phyloP scores from a whole-genome alignment of 2,888 invertebrate species.

The Agrotis puta region DNA sequence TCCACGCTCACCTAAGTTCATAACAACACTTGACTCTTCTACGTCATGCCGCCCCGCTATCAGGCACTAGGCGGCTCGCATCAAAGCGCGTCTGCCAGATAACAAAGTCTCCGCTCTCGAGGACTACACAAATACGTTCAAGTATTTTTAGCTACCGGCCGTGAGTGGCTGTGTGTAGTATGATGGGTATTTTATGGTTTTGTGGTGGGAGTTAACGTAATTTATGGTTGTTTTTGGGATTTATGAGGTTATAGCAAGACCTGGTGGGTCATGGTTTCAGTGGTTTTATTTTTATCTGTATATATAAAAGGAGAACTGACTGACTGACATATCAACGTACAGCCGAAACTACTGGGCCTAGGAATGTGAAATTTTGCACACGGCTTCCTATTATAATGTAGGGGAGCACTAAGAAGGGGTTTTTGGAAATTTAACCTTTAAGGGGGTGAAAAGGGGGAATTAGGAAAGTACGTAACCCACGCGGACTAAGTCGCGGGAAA shows the following conservation, averaged over 20 bases:
- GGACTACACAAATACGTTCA: constrained; percentile 53
- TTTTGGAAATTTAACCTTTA: no score
- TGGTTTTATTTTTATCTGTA: no score
- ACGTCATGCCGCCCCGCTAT: constrained; percentile 37
- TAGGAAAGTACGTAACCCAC: no score
- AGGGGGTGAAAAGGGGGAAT: no score
- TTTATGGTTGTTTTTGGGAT: constrained; percentile 17
- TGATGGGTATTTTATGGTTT: constrained; percentile 29
- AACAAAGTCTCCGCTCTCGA: constrained; percentile 54
- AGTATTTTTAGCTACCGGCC: constrained; percentile 60
- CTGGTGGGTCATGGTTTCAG: not conserved
- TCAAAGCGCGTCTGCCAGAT: constrained; percentile 59
- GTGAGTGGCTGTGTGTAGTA: constrained; percentile 29
- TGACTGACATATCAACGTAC: no score
- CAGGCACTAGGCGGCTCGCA: constrained; percentile 50
- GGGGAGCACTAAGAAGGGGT: no score
- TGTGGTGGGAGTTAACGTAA: constrained; percentile 20
- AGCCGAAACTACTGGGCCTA: no score
- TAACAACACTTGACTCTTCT: constrained; percentile 29
- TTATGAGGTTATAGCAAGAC: not conserved
- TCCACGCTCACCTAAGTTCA: constrained; percentile 20
- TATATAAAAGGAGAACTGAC: no score
- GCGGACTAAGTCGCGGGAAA: no score
- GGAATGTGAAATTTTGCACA: no score
- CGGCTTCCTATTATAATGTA: no score